Percentiles rank a stretch among this genome's conserved stretches.
phyloP scores from a whole-genome alignment of 2,797 vertebrate species.

The Zonotrichia albicollis region DNA sequence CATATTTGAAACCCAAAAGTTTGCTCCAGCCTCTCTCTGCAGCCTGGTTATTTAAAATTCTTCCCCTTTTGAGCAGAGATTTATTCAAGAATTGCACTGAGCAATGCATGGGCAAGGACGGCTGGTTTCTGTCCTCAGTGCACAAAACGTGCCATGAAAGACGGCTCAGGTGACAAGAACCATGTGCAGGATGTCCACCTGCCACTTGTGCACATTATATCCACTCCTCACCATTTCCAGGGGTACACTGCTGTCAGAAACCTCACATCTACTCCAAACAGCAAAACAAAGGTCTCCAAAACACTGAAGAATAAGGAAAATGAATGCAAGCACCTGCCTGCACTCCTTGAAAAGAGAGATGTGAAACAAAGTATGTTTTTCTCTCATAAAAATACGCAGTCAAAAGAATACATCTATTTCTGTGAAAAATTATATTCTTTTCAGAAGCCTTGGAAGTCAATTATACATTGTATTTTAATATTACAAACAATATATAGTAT shows the following conservation, averaged over 20 bases:
- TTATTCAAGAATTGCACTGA: background rate
- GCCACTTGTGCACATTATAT: background rate
- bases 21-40: background rate
- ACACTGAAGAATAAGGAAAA: background rate
- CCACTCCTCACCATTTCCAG: background rate
- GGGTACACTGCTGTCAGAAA: background rate
- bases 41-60: background rate
- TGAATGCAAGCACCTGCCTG: background rate
- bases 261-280: background rate
- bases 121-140: background rate
- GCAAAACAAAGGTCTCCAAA: background rate
- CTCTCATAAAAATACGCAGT: background rate
- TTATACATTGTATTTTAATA: background rate
- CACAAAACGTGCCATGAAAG: background rate
- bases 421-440: background rate
- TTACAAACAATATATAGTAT: background rate
- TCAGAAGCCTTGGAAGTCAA: background rate
- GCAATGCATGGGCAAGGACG: background rate
- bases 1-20: background rate
- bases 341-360: background rate
- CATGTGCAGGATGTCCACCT: accelerated
- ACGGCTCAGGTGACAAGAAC: background rate
- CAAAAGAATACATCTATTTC: background rate
- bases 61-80: background rate
- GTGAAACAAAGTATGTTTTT: background rate